These are phyloP conservation scores for Temnothorax rugatulus DNA, from an alignment of 2,888 invertebrate genomes.

Conservation along the genomic window DNA sequence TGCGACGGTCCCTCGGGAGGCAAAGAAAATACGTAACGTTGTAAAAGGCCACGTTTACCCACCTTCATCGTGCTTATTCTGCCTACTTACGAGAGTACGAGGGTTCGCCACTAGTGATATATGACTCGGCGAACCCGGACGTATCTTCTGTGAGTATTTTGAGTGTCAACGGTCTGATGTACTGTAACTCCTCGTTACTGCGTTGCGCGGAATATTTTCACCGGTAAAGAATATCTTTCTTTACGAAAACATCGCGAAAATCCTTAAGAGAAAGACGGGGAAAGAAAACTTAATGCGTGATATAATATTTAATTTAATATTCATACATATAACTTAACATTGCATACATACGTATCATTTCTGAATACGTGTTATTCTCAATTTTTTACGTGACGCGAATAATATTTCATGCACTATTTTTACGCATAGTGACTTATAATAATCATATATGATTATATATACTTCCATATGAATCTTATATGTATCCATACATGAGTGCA, in stretches of 20 bases:
- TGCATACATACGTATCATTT: neutral
- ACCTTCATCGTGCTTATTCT: slow-evolving; percentile 68
- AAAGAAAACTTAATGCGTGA: neutral
- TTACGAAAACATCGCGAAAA: slow-evolving; percentile 1
- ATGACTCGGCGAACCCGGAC: slow-evolving; percentile 79
- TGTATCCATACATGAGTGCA: too few species aligned
- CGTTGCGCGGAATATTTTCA: slow-evolving; percentile 22
- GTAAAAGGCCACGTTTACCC: slow-evolving; percentile 70
- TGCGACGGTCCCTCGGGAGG: slow-evolving; percentile 41
- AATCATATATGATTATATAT: too few species aligned
- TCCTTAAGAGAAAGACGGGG: neutral
- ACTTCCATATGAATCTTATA: too few species aligned
- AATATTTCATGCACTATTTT: slow-evolving; percentile 15
- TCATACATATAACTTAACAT: neutral
- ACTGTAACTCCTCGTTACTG: slow-evolving; percentile 33
- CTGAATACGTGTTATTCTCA: neutral
- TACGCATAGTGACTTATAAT: neutral
- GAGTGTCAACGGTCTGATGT: slow-evolving; percentile 65
- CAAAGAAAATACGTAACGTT: slow-evolving; percentile 66
- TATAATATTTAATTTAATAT: slow-evolving; percentile 9
- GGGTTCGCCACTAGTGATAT: slow-evolving; percentile 75
- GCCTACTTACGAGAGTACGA: slow-evolving; percentile 68
- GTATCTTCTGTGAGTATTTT: slow-evolving; percentile 71
- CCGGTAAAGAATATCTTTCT: neutral
- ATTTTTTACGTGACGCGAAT: neutral